phyloP scores from a whole-genome alignment of 2,888 invertebrate genomes.

The Drosophila rellima region DNA sequence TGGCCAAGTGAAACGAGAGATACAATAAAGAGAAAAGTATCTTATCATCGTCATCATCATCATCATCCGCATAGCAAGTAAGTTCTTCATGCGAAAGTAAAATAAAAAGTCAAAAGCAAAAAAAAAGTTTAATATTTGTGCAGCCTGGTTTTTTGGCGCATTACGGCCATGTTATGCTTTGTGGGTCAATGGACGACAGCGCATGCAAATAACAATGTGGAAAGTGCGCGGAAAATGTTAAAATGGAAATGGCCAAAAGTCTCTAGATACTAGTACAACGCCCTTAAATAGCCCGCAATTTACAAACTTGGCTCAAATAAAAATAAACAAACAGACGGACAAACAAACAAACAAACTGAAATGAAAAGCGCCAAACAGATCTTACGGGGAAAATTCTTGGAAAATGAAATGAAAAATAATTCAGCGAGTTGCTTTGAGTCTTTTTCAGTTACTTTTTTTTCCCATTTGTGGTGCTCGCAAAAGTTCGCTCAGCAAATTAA shows the following conservation, averaged over 20 bases:
- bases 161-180: conserved; percentile 36
- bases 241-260: conserved; percentile 6
- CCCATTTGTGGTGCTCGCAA: conserved; percentile 6
- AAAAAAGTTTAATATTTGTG: conserved; percentile 35
- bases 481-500: conserved; percentile 54
- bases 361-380: conserved; percentile 13
- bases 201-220: conserved; percentile 31
- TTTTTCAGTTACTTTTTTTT: conserved; percentile 5
- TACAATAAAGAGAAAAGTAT: not conserved
- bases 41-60: not conserved
- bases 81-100: conserved; percentile 38
- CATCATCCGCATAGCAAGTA: conserved; percentile 25
- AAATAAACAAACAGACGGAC: conserved; percentile 9
- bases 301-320: conserved; percentile 8
- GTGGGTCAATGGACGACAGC: conserved; percentile 59
- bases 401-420: conserved; percentile 31
- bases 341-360: conserved; percentile 2
- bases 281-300: conserved; percentile 16
- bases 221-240: conserved; percentile 21
- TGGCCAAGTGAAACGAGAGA: conserved; percentile 3
- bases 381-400: conserved; percentile 20
- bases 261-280: conserved; percentile 6
- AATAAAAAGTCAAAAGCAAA: conserved; percentile 20
- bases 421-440: conserved; percentile 8
- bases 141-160: conserved; percentile 50